Evolutionary conservation across 1,140 invertebrate genomes (phyloP).

Genomic region (Orius insidiosus): DNA sequence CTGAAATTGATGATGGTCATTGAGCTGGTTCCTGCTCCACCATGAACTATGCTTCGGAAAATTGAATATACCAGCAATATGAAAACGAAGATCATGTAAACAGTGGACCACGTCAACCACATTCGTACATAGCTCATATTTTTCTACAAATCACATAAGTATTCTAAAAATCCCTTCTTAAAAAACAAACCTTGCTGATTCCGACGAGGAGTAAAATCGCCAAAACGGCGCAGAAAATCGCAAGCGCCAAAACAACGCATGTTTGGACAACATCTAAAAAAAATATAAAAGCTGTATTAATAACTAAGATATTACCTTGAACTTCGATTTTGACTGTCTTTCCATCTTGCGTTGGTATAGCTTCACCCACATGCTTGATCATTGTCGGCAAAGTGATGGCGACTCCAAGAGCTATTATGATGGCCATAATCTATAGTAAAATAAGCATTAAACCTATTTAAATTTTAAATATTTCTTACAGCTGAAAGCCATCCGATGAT

Average conservation of each 20-base stretch:
- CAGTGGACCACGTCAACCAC: conserved; percentile 1
- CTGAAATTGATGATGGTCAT: conserved; percentile 1
- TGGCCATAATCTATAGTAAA: no score
- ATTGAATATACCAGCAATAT: not conserved
- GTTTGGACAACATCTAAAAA: not conserved
- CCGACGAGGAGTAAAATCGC: no score
- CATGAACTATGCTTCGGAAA: not conserved
- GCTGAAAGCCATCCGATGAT: conserved; percentile 4
- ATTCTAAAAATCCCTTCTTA: not conserved
- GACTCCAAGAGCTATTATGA: no score
- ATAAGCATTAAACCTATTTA: no score
- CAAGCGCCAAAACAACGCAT: no score
- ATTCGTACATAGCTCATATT: conserved; percentile 5
- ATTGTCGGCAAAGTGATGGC: no score
- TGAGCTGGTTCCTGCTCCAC: not conserved
- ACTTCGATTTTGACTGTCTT: no score
- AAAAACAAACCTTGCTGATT: no score
- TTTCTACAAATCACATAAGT: not conserved
- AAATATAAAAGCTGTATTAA: not conserved
- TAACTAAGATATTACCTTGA: not conserved
- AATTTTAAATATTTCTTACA: conserved; percentile 1
- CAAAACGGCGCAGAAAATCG: no score
- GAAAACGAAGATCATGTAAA: conserved; percentile 3
- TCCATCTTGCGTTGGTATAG: no score
- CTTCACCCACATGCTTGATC: no score